Base-by-base conservation (phyloP, 2,113 vertebrate genomes). In the Montifringilla adamsi region DNA sequence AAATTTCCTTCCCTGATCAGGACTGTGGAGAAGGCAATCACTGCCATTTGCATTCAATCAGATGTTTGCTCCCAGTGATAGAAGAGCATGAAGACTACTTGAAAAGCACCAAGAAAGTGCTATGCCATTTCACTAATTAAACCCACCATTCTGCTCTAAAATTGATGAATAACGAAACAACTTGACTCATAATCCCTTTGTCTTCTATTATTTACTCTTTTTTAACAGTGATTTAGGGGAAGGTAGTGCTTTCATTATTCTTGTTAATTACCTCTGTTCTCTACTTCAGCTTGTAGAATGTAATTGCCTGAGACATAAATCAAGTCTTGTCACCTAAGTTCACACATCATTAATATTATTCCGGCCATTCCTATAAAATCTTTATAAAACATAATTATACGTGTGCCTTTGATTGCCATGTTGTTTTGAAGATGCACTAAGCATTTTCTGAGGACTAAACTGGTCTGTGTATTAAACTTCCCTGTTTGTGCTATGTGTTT, bases 131-230 rank as follows among this genome's bases (percentile, higher is more conserved):
- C 69, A 23, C 95, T 96, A 95, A 95, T 95, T 89, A 95, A 95
- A 67, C 58, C 69, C 70, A 74, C 66, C 85, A 80, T 95, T 39
- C 81, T 76, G 50, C 86, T 96, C 85, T 47, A 63, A 90, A 95
- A 94, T 64, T 93, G 94, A 92, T 91, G 81, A 96, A 92, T 96
- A 95, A 97, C 1, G 12, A 74, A 55, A 35, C 37, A 95, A 80
- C 43, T 80, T 90, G 88, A 89, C 93, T 96, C 94, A 75, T 90
- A 95, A 96, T 97, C 88, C 85, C 74, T 92, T 94, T 94, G 93
- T 96, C 93, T 95, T 95, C 89, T 92, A 90, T 95, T 97, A 97
- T 97, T 97, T 97, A 96, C 94, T 95, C 93, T 96, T 90, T 94
- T 95, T 90, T 49, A 95, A 90, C 89, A 88, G 86, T 93, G 94